These are phyloP conservation scores for Empis livida DNA, from an alignment of 2,888 invertebrate genomes.

Conservation along the genomic window DNA sequence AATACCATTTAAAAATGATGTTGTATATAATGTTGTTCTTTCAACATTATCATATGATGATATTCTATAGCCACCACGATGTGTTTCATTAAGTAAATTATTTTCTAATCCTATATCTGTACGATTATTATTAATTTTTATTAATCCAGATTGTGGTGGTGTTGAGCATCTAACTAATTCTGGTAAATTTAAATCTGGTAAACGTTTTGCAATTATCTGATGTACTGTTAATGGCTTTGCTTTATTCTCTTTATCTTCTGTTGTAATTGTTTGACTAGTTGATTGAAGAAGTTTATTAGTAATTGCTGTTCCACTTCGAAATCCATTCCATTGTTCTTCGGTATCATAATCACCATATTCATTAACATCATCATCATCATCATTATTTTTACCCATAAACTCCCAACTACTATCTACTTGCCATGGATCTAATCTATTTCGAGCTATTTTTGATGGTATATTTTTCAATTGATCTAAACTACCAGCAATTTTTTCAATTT, in stretches of 20 bases:
- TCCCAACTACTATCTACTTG: conserved; percentile 85
- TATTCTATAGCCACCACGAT: conserved; percentile 36
- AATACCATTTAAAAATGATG: conserved; percentile 27
- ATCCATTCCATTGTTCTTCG: conserved; percentile 25
- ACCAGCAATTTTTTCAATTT: conserved; percentile 34
- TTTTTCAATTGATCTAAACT: conserved; percentile 37
- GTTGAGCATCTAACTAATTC: conserved; percentile 55
- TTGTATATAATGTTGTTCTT: conserved; percentile 26
- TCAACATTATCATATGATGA: conserved; percentile 77
- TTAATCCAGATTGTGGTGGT: conserved; percentile 20
- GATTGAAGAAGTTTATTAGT: conserved; percentile 13
- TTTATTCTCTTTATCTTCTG: conserved; percentile 12
- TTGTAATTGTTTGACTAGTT: conserved; percentile 16
- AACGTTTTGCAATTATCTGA: conserved; percentile 58
- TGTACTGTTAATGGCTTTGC: conserved; percentile 54
- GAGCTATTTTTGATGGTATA: conserved; percentile 32
- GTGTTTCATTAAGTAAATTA: conserved; percentile 3
- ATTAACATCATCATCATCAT: conserved; percentile 20
- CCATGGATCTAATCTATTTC: conserved; percentile 48
- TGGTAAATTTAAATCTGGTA: conserved; percentile 40
- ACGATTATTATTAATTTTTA: conserved; percentile 3
- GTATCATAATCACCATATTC: conserved; percentile 30
- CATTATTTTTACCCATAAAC: conserved; percentile 54
- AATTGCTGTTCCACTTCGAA: conserved; percentile 3
- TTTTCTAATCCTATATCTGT: not conserved